These are phyloP conservation scores for Pedionomus torquatus DNA, from an alignment of 2,113 vertebrate species.

Conservation along the genomic window DNA sequence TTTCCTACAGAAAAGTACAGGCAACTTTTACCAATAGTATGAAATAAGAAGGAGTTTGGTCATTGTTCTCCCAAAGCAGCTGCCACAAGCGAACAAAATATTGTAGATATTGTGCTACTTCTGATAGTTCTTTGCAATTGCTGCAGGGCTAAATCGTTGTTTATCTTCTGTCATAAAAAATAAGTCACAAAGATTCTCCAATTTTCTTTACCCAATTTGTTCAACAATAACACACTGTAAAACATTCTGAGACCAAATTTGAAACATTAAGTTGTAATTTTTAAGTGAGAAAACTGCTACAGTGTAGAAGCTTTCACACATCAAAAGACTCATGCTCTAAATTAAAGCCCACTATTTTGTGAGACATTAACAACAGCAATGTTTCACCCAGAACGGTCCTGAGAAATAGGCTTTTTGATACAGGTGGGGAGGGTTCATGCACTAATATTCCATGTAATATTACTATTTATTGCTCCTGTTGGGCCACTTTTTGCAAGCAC, in stretches of 20 bases:
- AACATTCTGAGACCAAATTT: background rate
- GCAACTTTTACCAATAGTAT: background rate
- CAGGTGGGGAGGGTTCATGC: background rate
- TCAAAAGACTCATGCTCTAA: background rate
- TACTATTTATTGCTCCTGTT: conserved; percentile 24
- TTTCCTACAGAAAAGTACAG: background rate
- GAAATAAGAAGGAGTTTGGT: background rate
- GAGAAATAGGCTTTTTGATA: background rate
- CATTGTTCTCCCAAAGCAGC: background rate
- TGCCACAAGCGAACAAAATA: background rate
- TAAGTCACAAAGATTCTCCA: background rate
- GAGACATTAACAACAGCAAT: background rate
- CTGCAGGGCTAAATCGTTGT: background rate
- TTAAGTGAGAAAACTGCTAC: background rate
- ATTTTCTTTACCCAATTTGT: background rate
- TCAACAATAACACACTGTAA: background rate
- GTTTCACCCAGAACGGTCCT: background rate
- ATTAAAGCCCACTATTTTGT: conserved; percentile 23
- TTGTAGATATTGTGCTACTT: background rate
- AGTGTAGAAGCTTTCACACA: background rate
- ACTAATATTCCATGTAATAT: background rate
- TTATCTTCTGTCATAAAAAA: background rate
- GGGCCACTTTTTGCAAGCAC: background rate
- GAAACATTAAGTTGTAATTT: background rate
- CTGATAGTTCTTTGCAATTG: background rate